phyloP scores from a whole-genome alignment of 2,888 invertebrate genomes.

The Tetranychus piercei region DNA sequence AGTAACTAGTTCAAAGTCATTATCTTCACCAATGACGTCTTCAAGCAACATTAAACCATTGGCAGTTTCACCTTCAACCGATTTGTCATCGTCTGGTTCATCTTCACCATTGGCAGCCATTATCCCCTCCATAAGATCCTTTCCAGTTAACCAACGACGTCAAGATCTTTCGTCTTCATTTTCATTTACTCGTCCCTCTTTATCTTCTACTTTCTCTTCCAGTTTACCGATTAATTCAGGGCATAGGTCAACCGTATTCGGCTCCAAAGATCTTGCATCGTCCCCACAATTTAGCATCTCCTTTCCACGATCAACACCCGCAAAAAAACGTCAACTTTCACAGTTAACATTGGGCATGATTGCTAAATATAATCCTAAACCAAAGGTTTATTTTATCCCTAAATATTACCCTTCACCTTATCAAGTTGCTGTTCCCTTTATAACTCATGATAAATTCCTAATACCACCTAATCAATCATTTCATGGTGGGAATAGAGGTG shows the following conservation, averaged over 20 bases:
- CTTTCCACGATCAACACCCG: not conserved
- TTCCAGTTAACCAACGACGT: not conserved
- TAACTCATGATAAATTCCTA: not conserved
- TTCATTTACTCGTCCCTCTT: not conserved
- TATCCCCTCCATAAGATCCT: not conserved
- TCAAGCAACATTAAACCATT: not conserved
- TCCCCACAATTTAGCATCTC: not conserved
- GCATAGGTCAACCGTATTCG: not conserved
- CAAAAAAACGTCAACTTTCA: not conserved
- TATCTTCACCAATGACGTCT: not conserved
- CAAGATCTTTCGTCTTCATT: not conserved
- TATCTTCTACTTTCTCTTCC: not conserved
- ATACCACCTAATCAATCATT: not conserved
- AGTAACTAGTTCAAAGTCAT: not conserved
- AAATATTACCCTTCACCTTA: constrained; percentile 4
- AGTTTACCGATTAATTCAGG: not conserved
- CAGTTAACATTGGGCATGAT: not conserved
- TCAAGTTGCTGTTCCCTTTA: not conserved
- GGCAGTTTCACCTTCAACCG: not conserved
- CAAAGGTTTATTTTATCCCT: not conserved
- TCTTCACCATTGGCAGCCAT: not conserved
- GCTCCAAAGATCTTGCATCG: not conserved
- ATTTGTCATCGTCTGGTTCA: not conserved
- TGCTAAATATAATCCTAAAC: constrained; percentile 1
- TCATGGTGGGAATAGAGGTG: not conserved